Base-by-base conservation (phyloP, 2,888 invertebrate genomes). In the Meghimatium bilineatum region DNA sequence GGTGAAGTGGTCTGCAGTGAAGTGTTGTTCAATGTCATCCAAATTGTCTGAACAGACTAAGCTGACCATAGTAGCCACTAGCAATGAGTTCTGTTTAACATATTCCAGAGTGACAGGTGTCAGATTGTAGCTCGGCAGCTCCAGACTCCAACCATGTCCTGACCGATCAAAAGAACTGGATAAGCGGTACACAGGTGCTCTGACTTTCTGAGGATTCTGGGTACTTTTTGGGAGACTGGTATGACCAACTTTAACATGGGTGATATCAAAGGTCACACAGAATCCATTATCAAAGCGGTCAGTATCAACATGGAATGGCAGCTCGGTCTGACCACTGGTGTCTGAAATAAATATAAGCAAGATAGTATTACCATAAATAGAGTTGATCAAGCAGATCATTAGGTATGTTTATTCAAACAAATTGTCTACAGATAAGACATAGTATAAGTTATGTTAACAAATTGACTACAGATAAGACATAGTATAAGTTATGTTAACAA, bases 61-160 rank as follows among this genome's bases (percentile, higher is more conserved):
- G 83, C 92, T 91, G 49, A 87, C 91, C 77, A 93, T 86, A 0
- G 92, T 92, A 23, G 93, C 92, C 69, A 92, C 90, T 56, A 93
- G 88, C 1, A 90, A 89, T 8, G 91, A 91, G 72, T 90, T 90
- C 14, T 87, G 86, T 72, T 91, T 90, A 67, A 93, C 89, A 80
- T 93, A 93, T 63, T 92, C 91, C 81, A 93, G 82, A 0, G 92
- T 92, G 10, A 89, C 86, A 23, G 92, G 91, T 5, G 91, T 92
- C 71, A 92, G 86, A 69, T 87, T 84, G 75, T 84, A 84, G n/a
- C 32, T 66, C 1, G 84, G 84, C 23, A 76, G 69, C 38, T 84
- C 52, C 26, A 80, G 52, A 49, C 80, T 80, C 69, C 74, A 60
- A 60, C 84, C 80, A 29, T 77, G 79, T 1, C 80, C 80, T 10